Evolutionary conservation across 2,888 invertebrate genomes (phyloP), one percentile per base, ranked within the genome.

Genomic region (Torymus aiolomorphi): DNA sequence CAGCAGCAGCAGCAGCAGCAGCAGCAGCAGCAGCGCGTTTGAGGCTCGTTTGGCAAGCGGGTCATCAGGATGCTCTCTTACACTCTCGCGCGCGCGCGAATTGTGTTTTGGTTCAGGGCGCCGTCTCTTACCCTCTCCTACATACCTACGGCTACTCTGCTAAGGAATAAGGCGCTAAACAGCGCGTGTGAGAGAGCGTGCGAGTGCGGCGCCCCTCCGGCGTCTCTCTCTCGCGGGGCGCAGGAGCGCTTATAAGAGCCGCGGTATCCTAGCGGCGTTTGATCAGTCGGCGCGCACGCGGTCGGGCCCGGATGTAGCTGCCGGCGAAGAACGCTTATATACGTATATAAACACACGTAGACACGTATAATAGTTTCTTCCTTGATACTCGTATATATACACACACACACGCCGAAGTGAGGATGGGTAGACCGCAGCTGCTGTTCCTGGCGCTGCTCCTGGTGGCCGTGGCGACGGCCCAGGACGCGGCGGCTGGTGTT

Each of bases 41-140:
- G 84, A 84, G 88, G 90, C 87, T 89, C 86, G 87, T 87, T 90
- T 88, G 86, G 86, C 88, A 90, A 89, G 82, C 80, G 83, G 90
- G 90, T 90, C 90, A 88, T 87, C 87, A 85, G 87, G 88, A 88
- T 89, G 87, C 88, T 88, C 87, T 13, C 18, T n/a, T 24, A 0
- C 24, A 11, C 42, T 4, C 16, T 14, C 18, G n/a, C 11, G 54
- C n/a, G 49, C 51, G 65, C 31, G 57, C 72, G 24, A 20, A 31
- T 62, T 88, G 88, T 89, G 89, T 89, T 88, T 89, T 88, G 88
- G 86, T 88, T 87, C 62, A 78, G 66, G 78, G 81, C 62, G 42
- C 20, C 14, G 52, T 31, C 31, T 73, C n/a, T 14, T 54, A 12
- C 13, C 72, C 18, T 52, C 73, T 78, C 72, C 75, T 73, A 74